These are phyloP conservation scores for Allygus modestus DNA, from an alignment of 2,888 invertebrate genomes.

Conservation along the genomic window DNA sequence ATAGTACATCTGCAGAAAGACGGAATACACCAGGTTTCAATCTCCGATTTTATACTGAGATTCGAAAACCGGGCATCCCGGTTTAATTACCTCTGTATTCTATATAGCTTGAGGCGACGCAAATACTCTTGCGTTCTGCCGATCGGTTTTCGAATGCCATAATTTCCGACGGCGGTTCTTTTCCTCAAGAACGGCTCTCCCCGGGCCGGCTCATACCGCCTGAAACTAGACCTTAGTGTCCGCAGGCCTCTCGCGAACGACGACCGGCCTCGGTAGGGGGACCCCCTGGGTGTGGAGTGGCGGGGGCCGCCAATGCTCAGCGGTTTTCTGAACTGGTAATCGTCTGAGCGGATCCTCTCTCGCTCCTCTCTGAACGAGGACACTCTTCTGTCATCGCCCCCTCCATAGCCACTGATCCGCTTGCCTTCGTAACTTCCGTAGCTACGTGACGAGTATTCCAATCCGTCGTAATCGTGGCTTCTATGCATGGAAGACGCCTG, in stretches of 20 bases:
- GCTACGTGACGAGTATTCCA: slow-evolving; percentile 57
- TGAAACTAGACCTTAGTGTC: slow-evolving; percentile 59
- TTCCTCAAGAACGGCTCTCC: slow-evolving; percentile 51
- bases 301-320: slow-evolving; percentile 39
- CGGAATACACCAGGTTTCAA: slow-evolving; percentile 35
- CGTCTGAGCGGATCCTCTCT: slow-evolving; percentile 59
- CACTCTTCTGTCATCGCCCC: slow-evolving; percentile 46
- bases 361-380: slow-evolving; percentile 55
- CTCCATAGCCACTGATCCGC: slow-evolving; percentile 60
- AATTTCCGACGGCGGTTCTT: slow-evolving; percentile 46
- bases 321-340: slow-evolving; percentile 61
- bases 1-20: neutral
- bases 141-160: slow-evolving; percentile 54
- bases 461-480: slow-evolving; percentile 60
- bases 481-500: slow-evolving; percentile 63
- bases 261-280: slow-evolving; percentile 55
- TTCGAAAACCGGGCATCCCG: slow-evolving; percentile 40
- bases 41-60: slow-evolving; percentile 31
- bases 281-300: slow-evolving; percentile 59
- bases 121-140: slow-evolving; percentile 61
- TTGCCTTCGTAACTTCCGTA: slow-evolving; percentile 61
- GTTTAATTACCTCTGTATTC: slow-evolving; percentile 60
- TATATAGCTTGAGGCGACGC: slow-evolving; percentile 59
- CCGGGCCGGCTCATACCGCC: slow-evolving; percentile 16
- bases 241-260: slow-evolving; percentile 52